These are phyloP conservation scores for Acanthopagrus latus DNA, from an alignment of 2,797 vertebrate genomes.

Conservation along the genomic window DNA sequence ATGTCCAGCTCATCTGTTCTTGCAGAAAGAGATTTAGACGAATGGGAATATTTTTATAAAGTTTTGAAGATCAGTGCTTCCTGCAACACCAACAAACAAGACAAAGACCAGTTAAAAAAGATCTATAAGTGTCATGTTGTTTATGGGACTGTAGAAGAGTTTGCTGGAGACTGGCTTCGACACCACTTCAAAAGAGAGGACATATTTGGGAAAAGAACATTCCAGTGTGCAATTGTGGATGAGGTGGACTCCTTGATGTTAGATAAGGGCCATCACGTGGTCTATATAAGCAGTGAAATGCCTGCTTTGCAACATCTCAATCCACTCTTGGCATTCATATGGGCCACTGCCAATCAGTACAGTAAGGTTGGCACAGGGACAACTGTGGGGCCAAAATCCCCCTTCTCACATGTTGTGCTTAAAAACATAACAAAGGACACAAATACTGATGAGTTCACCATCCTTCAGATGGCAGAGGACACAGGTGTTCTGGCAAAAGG, in stretches of 20 bases:
- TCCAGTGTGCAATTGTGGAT: conserved; percentile 78
- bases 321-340: conserved; percentile 64
- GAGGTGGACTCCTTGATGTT: conserved; percentile 79
- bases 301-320: conserved; percentile 64
- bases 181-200: conserved; percentile 30
- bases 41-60: neutral
- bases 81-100: conserved; percentile 61
- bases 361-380: neutral
- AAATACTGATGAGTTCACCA: neutral
- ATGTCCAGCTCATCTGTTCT: conserved; percentile 75
- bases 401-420: conserved; percentile 38
- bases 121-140: conserved; percentile 68
- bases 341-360: conserved; percentile 51
- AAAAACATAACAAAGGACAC: conserved; percentile 9
- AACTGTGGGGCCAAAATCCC: conserved; percentile 12
- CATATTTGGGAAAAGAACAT: conserved; percentile 21
- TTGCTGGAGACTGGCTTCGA: conserved; percentile 67
- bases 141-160: conserved; percentile 68
- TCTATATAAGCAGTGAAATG: conserved; percentile 37
- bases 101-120: fast-evolving
- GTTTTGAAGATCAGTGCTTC: neutral
- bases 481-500: conserved; percentile 37
- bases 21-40: conserved; percentile 53
- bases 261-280: conserved; percentile 53
- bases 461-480: conserved; percentile 61